Percentiles rank a stretch among this genome's conserved stretches.
Evolutionary conservation across 2,113 vertebrate genomes (phyloP).

Genomic region (Nesogale talazaci): DNA sequence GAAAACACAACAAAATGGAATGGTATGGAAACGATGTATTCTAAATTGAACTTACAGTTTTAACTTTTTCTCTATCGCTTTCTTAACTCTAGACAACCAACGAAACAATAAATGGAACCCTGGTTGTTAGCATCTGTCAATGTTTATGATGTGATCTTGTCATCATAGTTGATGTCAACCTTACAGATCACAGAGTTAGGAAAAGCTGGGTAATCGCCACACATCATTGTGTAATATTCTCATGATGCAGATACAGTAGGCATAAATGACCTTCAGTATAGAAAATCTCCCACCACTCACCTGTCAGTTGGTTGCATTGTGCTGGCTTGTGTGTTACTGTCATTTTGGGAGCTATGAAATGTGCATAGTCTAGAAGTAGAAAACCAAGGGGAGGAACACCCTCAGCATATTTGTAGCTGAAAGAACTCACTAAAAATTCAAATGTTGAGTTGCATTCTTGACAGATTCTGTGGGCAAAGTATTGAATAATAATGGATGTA

Average conservation of each 20-base stretch:
- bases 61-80: constrained; percentile 26
- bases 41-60: constrained; percentile 20
- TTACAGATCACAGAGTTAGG: not conserved
- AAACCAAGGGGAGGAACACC: no score
- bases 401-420: no score
- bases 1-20: no score
- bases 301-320: no score
- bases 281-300: no score
- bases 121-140: not conserved
- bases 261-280: not conserved
- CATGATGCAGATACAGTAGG: not conserved
- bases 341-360: no score
- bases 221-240: not conserved
- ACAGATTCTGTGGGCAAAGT: no score
- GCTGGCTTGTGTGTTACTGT: no score
- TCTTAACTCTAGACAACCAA: constrained; percentile 16
- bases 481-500: no score
- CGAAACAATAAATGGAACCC: constrained; percentile 17
- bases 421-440: no score
- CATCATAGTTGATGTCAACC: not conserved
- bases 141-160: not conserved
- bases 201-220: not conserved
- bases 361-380: no score
- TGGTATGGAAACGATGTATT: not conserved
- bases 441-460: no score